Evolutionary conservation across 2,113 vertebrate species (phyloP).

Genomic region (Prolemur simus): DNA sequence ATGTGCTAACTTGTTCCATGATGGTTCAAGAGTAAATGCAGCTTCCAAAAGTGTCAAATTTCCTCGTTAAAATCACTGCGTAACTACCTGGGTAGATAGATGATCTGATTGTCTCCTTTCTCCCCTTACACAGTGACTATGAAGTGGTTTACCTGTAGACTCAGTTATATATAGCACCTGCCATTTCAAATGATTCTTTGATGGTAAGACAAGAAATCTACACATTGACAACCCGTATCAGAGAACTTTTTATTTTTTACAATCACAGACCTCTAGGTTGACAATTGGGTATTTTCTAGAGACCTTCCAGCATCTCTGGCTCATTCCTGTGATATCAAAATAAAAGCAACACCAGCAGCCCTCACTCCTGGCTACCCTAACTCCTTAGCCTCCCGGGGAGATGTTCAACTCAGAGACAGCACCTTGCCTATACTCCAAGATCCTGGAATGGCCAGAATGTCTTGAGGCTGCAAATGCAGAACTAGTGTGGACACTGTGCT

Average conservation of each 20-base stretch:
- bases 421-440: not conserved
- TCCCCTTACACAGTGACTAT: not conserved
- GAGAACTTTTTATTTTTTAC: not conserved
- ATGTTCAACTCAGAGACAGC: too few species aligned
- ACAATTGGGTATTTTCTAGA: not conserved
- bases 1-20: not conserved
- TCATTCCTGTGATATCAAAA: not conserved
- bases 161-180: too few species aligned
- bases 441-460: not conserved
- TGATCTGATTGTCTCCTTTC: fast-evolving
- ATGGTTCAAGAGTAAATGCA: not conserved
- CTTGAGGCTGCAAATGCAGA: not conserved
- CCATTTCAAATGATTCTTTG: not conserved
- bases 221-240: not conserved
- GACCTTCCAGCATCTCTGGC: not conserved
- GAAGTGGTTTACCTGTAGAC: not conserved
- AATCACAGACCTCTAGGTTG: not conserved
- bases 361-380: not conserved
- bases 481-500: not conserved
- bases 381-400: not conserved
- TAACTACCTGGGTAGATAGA: not conserved
- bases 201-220: not conserved
- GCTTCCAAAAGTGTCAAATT: not conserved
- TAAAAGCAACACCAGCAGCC: not conserved
- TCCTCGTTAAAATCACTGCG: not conserved